A percentile compares a stretch with the other conserved stretches of the same genome.
Conservation (phyloP, 2,888 invertebrate genomes). For the Tholera decimalis region DNA sequence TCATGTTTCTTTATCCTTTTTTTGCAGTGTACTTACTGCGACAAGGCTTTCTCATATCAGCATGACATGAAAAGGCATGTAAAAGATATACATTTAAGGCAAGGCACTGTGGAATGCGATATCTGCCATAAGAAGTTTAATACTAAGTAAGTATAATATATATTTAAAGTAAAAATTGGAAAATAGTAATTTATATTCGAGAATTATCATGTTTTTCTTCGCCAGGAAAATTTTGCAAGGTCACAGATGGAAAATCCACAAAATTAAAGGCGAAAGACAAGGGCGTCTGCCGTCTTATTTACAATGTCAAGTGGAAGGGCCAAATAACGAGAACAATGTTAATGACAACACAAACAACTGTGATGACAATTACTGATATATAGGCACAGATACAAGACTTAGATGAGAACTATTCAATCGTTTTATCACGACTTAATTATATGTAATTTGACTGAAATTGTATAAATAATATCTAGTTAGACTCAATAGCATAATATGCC, state of each 20-base stretch:
- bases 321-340: constrained; percentile 58
- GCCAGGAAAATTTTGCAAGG: constrained; percentile 88
- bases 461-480: background rate
- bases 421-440: background rate
- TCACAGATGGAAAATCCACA: constrained; percentile 85
- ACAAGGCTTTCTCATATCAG: constrained; percentile 87
- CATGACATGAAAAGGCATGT: constrained; percentile 86
- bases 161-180: no score
- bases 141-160: constrained; percentile 84
- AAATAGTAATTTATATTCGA: no score
- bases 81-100: constrained; percentile 85
- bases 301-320: constrained; percentile 76
- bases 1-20: background rate
- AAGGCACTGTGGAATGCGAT: constrained; percentile 85
- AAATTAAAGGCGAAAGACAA: constrained; percentile 84
- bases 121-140: constrained; percentile 87
- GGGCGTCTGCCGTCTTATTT: constrained; percentile 85
- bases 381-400: background rate
- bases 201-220: constrained; percentile 31
- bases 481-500: background rate
- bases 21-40: constrained; percentile 86
- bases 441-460: constrained; percentile 34
- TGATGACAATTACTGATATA: constrained; percentile 54
- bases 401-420: constrained; percentile 4
- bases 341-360: constrained; percentile 54